A percentile compares a stretch with the other conserved stretches of the same genome.
Evolutionary conservation across 2,797 vertebrate species (phyloP).

Genomic region (Nasua narica): DNA sequence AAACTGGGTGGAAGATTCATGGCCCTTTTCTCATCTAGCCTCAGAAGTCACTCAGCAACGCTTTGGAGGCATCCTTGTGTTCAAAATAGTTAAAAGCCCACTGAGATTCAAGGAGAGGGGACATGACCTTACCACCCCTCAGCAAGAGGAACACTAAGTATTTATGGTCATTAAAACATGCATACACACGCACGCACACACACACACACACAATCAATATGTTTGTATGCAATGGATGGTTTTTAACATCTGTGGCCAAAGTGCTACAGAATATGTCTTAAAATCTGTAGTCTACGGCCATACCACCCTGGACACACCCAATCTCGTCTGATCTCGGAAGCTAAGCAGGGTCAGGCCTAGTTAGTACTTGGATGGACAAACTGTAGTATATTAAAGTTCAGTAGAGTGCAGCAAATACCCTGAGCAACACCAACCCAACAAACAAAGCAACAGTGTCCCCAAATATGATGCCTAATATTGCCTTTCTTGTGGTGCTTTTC

Average conservation of each 20-base stretch:
- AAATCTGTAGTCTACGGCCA: background rate
- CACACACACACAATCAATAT: background rate
- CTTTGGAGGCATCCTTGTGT: background rate
- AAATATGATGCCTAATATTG: background rate
- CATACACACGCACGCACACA: background rate
- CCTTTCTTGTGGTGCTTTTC: no score
- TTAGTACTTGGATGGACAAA: background rate
- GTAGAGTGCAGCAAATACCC: background rate
- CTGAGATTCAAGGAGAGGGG: background rate
- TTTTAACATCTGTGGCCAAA: background rate
- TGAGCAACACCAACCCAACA: background rate
- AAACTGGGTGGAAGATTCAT: background rate
- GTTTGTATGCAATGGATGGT: background rate
- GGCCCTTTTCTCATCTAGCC: background rate
- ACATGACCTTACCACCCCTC: background rate
- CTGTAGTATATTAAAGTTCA: background rate
- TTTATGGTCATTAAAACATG: background rate
- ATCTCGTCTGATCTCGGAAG: no score
- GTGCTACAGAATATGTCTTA: background rate
- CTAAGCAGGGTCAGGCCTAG: no score
- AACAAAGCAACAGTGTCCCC: background rate
- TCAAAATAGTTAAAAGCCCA: background rate
- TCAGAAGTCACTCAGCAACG: background rate
- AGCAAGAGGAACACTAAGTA: no score
- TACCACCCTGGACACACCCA: no score